Base-by-base conservation (phyloP, 2,797 vertebrate species). In the Podargus strigoides region DNA sequence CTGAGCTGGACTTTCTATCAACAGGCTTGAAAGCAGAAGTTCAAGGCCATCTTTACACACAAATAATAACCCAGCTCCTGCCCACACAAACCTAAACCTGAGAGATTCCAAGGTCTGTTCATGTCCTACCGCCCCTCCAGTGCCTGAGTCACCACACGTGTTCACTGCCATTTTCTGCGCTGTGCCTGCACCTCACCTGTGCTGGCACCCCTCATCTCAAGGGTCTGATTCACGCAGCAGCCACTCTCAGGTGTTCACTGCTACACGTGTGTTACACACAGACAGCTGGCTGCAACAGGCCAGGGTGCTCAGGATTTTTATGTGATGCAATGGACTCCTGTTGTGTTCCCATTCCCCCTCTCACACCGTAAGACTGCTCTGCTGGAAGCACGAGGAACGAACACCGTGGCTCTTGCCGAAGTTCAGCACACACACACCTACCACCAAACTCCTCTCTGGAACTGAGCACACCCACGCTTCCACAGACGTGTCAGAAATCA, bases 351-450 rank as follows among this genome's bases (percentile, higher is more conserved):
- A 42, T 39, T 15, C 47, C 21, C 56, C 53, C n/a, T 24, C 63
- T 69, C 37, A 55, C 79, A 39, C 12, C 26, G 22, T 14, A 7
- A 9, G 26, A 19, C 26, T 36, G 20, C 36, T 28, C 52, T 22
- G 23, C 34, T 19, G n/a, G 28, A 49, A 39, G 21, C 52, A n/a
- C 5, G 1, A 16, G 32, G 28, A 42, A 55, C 0, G 0, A 2
- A 19, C 6, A 5, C 12, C 20, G 0, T 1, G 34, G 37, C 5
- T 47, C 17, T 21, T 0, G 3, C 27, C 8, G 44, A 12, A 30
- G 75, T 14, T 60, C 85, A 44, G 41, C 42, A 32, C 6, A 32
- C 6, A 32, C 37, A 24, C 9, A 10, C 15, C 59, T 50, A 63
- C 46, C 62, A n/a, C 28, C 7, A 1, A 52, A 1, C 66, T 17